These are phyloP conservation scores for Sinocyclocheilus rhinocerous DNA, from an alignment of 2,113 vertebrate species.

Conservation along the genomic window DNA sequence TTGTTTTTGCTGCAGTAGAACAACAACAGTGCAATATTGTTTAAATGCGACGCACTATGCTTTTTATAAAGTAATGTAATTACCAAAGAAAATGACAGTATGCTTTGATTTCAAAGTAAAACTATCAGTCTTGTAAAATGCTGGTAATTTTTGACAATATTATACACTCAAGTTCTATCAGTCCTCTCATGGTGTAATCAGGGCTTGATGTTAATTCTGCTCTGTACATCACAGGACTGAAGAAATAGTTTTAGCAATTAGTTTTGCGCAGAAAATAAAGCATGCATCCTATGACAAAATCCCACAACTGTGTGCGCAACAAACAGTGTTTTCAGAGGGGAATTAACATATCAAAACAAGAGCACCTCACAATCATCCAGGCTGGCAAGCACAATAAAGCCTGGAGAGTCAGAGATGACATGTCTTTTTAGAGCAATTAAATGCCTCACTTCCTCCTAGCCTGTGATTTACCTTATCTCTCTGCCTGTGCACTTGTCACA, in stretches of 20 bases:
- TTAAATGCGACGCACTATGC: neutral
- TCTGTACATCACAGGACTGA: neutral
- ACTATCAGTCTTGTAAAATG: neutral
- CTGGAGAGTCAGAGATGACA: conserved; percentile 61
- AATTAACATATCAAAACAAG: conserved; percentile 67
- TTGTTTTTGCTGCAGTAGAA: neutral
- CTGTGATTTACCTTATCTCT: conserved; percentile 71
- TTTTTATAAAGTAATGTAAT: neutral
- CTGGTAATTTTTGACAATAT: neutral
- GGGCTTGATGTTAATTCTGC: neutral
- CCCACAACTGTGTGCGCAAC: conserved; percentile 48
- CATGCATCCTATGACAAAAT: conserved; percentile 43
- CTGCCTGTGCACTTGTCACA: conserved; percentile 59
- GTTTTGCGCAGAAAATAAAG: conserved; percentile 9
- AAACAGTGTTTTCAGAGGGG: conserved; percentile 60
- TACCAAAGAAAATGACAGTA: neutral
- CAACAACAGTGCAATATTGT: neutral
- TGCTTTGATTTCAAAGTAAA: neutral
- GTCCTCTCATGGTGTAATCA: neutral
- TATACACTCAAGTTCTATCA: neutral
- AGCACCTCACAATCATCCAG: conserved; percentile 63
- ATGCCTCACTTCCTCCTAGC: conserved; percentile 67
- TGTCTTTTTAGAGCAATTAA: conserved; percentile 70
- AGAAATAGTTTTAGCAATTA: neutral
- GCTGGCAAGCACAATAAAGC: conserved; percentile 66